Evolutionary conservation across 2,113 vertebrate species (phyloP), one percentile per base, ranked within the genome.

Genomic region (Hemichromis elongatus): DNA sequence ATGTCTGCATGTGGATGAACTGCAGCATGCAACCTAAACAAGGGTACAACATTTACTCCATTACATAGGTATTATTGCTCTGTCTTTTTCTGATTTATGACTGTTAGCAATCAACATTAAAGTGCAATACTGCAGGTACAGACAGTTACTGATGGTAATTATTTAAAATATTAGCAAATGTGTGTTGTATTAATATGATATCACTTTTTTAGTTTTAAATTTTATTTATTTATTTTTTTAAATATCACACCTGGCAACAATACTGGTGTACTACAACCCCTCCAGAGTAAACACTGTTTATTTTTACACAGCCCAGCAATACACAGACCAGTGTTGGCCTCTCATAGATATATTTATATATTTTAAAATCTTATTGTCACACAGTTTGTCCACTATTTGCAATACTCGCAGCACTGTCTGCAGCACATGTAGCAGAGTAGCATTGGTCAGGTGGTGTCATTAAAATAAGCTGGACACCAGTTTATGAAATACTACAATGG

Each of bases 261-360:
- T 30, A 30, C 42, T 19, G 42, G 11, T 30, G 11, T 30, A 50
- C 4, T 30, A 19, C 26, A 47, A 19, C 45, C 10, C 45, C 45
- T 52, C 16, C 21, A 30, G 16, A 19, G 16, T 9, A 30, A 50
- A 28, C 45, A n/a, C 45, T 75, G 9, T 47, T 73, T 73, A 28
- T 50, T 75, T 30, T 75, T 13, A 75, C 70, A 75, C 26, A 75
- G 70, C 70, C 45, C 50, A 75, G 45, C 70, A 75, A 52, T 75
- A 75, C 45, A 52, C 7, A 75, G 26, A 47, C 70, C 45, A 52
- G 26, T 30, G 45, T 75, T 52, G 70, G 70, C 45, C 45, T 75
- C 26, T 75, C 26, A 26, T 45, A 45, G 21, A 70, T 70, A 70
- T 70, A 70, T 28, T 70, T 70, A 70, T 47, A 70, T 45, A 70